Conservation (phyloP, 1,140 invertebrate genomes). For the Drosophila bocqueti region DNA sequence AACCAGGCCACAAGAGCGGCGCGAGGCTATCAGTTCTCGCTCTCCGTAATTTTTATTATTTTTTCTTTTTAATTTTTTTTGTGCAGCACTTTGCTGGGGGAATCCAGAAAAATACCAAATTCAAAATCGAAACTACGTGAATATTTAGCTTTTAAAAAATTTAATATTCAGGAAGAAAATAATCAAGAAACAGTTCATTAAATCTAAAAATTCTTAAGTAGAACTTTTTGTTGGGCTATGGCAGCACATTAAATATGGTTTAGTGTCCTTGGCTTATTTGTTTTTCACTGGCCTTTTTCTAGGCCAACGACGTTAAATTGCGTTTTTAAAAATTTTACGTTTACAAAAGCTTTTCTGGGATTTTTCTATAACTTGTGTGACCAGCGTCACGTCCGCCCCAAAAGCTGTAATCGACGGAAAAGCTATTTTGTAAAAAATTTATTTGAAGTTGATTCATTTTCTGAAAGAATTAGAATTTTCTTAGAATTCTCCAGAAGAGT, state of each 20-base stretch:
- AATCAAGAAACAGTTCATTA: neutral
- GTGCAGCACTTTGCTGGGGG: neutral
- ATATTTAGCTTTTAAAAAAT: neutral
- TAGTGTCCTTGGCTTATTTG: slow-evolving; percentile 1
- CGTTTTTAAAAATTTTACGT: slow-evolving; percentile 55
- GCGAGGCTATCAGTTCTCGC: slow-evolving; percentile 11
- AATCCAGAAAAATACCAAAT: slow-evolving; percentile 21
- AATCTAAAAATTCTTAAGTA: too few species aligned
- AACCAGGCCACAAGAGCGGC: slow-evolving; percentile 3
- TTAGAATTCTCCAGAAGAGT: too few species aligned
- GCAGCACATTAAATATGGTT: neutral
- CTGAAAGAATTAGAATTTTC: too few species aligned
- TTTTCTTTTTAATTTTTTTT: slow-evolving; percentile 11
- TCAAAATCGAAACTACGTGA: neutral
- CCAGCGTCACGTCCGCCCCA: slow-evolving; percentile 31
- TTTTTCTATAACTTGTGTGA: slow-evolving; percentile 33
- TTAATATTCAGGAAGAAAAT: neutral
- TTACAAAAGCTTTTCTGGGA: slow-evolving; percentile 43
- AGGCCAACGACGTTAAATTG: slow-evolving; percentile 49
- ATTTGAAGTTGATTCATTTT: neutral
- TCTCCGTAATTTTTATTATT: slow-evolving; percentile 6
- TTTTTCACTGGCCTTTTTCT: slow-evolving; percentile 22
- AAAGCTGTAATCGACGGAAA: neutral
- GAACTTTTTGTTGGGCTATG: neutral
- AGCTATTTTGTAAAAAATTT: neutral